Evolutionary conservation across 2,888 invertebrate species (phyloP), one percentile per base, ranked within the genome.

Genomic region (Crepidodera aurea): DNA sequence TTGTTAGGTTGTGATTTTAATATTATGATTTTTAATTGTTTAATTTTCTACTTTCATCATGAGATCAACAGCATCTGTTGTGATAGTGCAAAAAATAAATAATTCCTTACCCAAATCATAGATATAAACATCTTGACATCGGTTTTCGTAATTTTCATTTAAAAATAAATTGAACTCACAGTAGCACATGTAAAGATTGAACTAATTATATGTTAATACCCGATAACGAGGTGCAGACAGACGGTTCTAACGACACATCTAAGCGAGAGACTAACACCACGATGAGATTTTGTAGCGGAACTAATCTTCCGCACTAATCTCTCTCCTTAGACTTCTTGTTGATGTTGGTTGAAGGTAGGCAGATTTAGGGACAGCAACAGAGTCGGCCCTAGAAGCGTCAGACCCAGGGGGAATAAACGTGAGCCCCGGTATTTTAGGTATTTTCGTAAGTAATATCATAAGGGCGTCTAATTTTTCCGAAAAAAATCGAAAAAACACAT

Each of bases 91-190:
- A n/a, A n/a, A 34, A 13, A 34, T 13, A 34, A 8, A n/a, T 13
- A 34, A 34, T 34, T 34, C 13, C 53, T 53, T 39, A 53, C 53
- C 53, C 53, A 53, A 53, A 53, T 39, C 19, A 40, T 16, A 40
- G 53, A 53, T n/a, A 53, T 27, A 18, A 53, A 34, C 53, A 53
- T 53, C 7, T 34, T 18, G 3, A 51, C 18, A 51, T 34, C 10
- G 25, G 8, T 15, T 18, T 34, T 18, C 2, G 25, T 22, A 53
- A 53, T 22, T 51, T 40, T 22, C 37, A 39, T 53, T 48, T 48
- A 29, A 44, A 13, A 12, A 37, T 13, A 37, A 5, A 37, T 4
- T 13, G 13, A 13, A 12, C 12, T 13, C 37, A 37, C 15, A 13
- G 2, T 22, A 22, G 22, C 6, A 22, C 6, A 22, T 22, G 22